Evolutionary conservation across 2,888 invertebrate genomes (phyloP), one percentile per base, ranked within the genome.

Genomic region (Xestia xanthographa): DNA sequence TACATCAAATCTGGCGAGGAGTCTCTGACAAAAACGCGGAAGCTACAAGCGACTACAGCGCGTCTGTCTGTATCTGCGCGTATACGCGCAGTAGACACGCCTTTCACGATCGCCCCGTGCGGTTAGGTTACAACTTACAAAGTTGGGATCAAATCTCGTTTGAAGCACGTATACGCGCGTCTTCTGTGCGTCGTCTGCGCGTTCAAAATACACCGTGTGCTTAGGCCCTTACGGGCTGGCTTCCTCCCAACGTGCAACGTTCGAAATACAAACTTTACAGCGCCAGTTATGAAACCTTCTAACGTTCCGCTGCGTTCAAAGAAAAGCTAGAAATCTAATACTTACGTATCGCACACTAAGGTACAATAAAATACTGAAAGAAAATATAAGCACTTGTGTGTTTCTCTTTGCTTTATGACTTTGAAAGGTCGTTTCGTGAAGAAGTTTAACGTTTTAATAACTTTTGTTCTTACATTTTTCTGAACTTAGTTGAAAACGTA

Each of bases 141-240:
- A n/a, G n/a, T n/a, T n/a, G n/a, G n/a, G n/a, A n/a, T n/a, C n/a
- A n/a, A n/a, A n/a, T n/a, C n/a, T n/a, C n/a, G n/a, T n/a, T n/a
- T n/a, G n/a, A n/a, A n/a, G n/a, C n/a, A n/a, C n/a, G n/a, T n/a
- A n/a, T n/a, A n/a, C n/a, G n/a, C n/a, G n/a, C n/a, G n/a, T n/a
- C n/a, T n/a, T n/a, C n/a, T n/a, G n/a, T n/a, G n/a, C n/a, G n/a
- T n/a, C n/a, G n/a, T n/a, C n/a, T n/a, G n/a, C n/a, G n/a, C n/a
- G n/a, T n/a, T n/a, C n/a, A n/a, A n/a, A n/a, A n/a, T n/a, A n/a
- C n/a, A n/a, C n/a, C n/a, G n/a, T n/a, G n/a, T n/a, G n/a, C n/a
- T n/a, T n/a, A n/a, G n/a, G n/a, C n/a, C n/a, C 34, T 34, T 60
- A n/a, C 70, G 66, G 66, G 69, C 86, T 89, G 88, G 89, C 88